Conservation (phyloP, 2,888 invertebrate genomes). For the Tigriopus californicus region DNA sequence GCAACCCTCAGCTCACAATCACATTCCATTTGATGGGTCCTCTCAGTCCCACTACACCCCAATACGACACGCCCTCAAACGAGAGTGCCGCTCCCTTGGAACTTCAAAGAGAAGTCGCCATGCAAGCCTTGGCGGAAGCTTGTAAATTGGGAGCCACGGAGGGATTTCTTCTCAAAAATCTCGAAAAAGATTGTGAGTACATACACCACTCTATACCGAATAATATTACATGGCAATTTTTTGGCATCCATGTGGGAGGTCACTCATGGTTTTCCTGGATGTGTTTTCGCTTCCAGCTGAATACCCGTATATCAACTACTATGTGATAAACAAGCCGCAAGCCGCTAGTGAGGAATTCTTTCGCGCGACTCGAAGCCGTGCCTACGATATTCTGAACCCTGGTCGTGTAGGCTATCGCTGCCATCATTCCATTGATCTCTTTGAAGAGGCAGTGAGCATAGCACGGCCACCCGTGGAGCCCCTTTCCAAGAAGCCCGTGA, state of each 20-base stretch:
- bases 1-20: constrained; percentile 72
- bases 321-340: constrained; percentile 68
- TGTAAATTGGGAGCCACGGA: constrained; percentile 12
- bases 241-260: too few relatives aligned
- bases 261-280: too few relatives aligned
- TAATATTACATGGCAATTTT: too few relatives aligned
- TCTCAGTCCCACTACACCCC: constrained; percentile 61
- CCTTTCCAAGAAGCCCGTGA: constrained; percentile 49
- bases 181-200: constrained; percentile 17
- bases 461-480: constrained; percentile 57
- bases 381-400: constrained; percentile 68
- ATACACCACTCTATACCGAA: background rate
- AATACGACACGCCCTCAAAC: constrained; percentile 55
- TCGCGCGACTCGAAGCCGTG: constrained; percentile 60
- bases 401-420: constrained; percentile 59
- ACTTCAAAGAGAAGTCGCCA: constrained; percentile 39
- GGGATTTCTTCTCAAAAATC: constrained; percentile 17
- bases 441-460: constrained; percentile 53
- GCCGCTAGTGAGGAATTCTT: constrained; percentile 69
- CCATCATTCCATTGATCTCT: constrained; percentile 54
- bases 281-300: constrained; percentile 40
- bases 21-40: constrained; percentile 76
- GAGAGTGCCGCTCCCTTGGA: constrained; percentile 45
- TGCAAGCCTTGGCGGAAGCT: constrained; percentile 17
- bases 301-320: constrained; percentile 77